Conservation (phyloP, 2,888 invertebrate species). For the Drosophila paracracens region DNA sequence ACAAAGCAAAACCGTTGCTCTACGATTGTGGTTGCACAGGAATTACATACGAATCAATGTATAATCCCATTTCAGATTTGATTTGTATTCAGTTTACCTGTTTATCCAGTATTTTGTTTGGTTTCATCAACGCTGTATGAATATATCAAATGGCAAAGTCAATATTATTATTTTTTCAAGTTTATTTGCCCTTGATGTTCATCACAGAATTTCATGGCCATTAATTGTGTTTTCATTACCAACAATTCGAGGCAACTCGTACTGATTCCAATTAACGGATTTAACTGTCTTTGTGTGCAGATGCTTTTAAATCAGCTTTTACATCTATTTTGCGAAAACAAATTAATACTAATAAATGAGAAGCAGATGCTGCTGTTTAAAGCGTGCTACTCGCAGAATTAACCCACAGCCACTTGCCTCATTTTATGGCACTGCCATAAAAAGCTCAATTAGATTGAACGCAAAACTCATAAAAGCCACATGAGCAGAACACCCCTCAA, state of each 20-base stretch:
- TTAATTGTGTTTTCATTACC: background rate
- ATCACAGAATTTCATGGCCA: background rate
- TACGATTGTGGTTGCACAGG: background rate
- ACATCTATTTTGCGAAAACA: constrained; percentile 38
- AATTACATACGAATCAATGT: background rate
- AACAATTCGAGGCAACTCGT: background rate
- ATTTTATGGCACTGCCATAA: constrained; percentile 63
- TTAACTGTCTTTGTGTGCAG: background rate
- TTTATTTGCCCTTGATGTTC: background rate
- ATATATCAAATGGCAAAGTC: background rate
- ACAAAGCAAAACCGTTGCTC: too few species aligned
- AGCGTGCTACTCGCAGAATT: constrained; percentile 10
- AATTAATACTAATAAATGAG: constrained; percentile 63
- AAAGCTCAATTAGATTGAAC: constrained; percentile 69
- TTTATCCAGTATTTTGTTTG: background rate
- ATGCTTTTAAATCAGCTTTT: constrained; percentile 33
- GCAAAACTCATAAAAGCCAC: constrained; percentile 55
- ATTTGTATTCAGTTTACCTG: background rate
- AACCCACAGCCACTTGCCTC: constrained; percentile 21
- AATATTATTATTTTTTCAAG: background rate
- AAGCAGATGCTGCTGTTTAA: constrained; percentile 42
- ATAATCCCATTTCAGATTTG: background rate
- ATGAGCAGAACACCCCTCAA: constrained; percentile 40
- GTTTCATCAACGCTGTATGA: background rate
- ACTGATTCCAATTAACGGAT: background rate